Evolutionary conservation across 2,888 invertebrate species (phyloP).

Genomic region (Parnassius smintheus): DNA sequence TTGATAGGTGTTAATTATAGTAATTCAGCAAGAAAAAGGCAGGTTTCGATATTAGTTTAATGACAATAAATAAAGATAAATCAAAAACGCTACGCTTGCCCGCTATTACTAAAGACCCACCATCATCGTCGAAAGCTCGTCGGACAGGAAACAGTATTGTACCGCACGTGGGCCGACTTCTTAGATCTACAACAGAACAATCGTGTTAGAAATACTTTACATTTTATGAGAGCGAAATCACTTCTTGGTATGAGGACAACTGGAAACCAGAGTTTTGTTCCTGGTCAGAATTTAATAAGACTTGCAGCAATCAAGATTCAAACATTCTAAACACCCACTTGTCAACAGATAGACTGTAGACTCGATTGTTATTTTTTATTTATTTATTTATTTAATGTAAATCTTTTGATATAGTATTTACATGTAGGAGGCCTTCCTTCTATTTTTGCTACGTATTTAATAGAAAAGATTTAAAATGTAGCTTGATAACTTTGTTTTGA

Average conservation of each 20-base stretch:
- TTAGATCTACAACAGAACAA: conserved; percentile 29
- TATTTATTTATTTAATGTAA: no score
- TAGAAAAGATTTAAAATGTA: no score
- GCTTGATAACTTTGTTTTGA: no score
- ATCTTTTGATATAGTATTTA: no score
- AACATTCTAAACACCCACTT: background rate
- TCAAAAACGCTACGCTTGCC: background rate
- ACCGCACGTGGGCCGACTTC: conserved; percentile 44
- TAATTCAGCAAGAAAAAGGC: no score
- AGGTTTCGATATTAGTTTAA: no score
- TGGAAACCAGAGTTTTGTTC: background rate
- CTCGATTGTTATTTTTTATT: no score
- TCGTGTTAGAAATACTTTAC: conserved; percentile 14
- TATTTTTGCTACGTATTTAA: no score
- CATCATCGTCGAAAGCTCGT: conserved; percentile 40
- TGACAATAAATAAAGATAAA: no score
- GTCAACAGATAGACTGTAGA: no score
- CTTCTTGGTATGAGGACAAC: conserved; percentile 3
- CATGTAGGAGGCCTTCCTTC: no score
- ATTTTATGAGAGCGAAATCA: conserved; percentile 17
- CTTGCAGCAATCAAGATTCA: background rate
- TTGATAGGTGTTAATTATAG: no score
- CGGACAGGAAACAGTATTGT: conserved; percentile 47
- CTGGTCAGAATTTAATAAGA: background rate
- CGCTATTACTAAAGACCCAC: conserved; percentile 39